phyloP scores from a whole-genome alignment of 2,113 vertebrate species.

The Helogale parvula region DNA sequence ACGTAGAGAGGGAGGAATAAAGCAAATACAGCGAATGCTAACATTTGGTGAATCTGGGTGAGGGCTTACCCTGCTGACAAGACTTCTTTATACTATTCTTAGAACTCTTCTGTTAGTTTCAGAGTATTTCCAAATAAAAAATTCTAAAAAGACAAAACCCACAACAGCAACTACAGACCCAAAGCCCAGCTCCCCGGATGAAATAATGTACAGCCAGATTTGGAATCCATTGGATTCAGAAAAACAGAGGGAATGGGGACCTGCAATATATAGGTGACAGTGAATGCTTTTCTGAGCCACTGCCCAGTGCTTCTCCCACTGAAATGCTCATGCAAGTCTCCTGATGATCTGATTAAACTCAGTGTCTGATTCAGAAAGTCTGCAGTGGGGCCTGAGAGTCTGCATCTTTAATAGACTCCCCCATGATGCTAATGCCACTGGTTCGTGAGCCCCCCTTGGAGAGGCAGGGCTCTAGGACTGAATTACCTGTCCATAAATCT shows the following conservation, averaged over 20 bases:
- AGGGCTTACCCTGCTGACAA: background rate
- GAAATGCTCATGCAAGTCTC: background rate
- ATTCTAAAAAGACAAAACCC: background rate
- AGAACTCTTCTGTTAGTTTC: slow-evolving; percentile 47
- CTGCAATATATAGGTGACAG: background rate
- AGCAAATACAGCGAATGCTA: slow-evolving; percentile 39
- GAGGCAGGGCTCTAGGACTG: background rate
- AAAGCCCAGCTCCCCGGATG: background rate
- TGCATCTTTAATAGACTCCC: background rate
- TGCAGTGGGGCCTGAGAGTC: background rate
- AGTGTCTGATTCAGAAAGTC: background rate
- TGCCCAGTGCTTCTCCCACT: background rate
- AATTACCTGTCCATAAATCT: background rate
- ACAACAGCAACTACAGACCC: background rate
- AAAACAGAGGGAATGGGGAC: slow-evolving; percentile 11
- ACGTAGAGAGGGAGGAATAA: background rate
- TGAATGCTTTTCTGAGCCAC: background rate
- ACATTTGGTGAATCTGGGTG: slow-evolving; percentile 26
- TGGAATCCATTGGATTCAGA: background rate
- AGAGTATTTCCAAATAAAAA: slow-evolving; percentile 21
- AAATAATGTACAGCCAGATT: slow-evolving; percentile 35
- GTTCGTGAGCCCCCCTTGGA: background rate
- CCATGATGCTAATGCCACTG: background rate
- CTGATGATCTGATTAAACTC: background rate
- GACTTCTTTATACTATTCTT: slow-evolving; percentile 46